A percentile compares a stretch with the other conserved stretches of the same genome.
Evolutionary conservation across 2,113 vertebrate species (phyloP).

Genomic region (Oryzias javanicus): DNA sequence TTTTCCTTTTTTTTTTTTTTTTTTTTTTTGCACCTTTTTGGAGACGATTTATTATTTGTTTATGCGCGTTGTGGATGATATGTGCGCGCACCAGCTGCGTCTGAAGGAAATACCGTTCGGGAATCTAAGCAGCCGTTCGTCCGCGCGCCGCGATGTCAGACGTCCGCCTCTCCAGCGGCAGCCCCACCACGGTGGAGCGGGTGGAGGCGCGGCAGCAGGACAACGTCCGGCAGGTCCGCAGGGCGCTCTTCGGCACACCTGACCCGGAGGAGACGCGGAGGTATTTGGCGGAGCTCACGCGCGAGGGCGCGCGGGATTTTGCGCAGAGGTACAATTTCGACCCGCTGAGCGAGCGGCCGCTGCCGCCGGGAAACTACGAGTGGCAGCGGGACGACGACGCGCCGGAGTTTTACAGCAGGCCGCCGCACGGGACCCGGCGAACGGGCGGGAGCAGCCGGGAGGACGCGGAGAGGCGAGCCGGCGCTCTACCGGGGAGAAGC

Average conservation of each 20-base stretch:
- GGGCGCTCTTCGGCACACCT: slow-evolving; percentile 87
- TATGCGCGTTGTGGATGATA: slow-evolving; percentile 49
- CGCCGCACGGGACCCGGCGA: slow-evolving; percentile 67
- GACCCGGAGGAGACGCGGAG: slow-evolving; percentile 80
- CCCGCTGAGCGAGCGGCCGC: slow-evolving; percentile 79
- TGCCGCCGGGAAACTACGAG: slow-evolving; percentile 79
- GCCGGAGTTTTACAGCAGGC: slow-evolving; percentile 87
- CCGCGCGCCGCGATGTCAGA: slow-evolving; percentile 86
- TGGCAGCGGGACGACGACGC: slow-evolving; percentile 82
- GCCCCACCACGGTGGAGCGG: slow-evolving; percentile 89
- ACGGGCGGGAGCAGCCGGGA: slow-evolving; percentile 61
- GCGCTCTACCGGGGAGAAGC: not conserved
- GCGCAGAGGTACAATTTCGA: slow-evolving; percentile 86
- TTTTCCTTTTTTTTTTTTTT: too few species aligned
- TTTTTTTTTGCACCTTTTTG: slow-evolving; percentile 19
- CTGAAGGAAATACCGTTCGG: slow-evolving; percentile 57
- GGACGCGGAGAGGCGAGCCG: slow-evolving; percentile 8
- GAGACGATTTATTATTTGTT: not conserved
- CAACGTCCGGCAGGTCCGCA: slow-evolving; percentile 82
- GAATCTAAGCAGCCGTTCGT: slow-evolving; percentile 21
- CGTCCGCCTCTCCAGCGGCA: slow-evolving; percentile 91
- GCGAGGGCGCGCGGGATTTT: slow-evolving; percentile 74
- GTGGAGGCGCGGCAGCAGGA: slow-evolving; percentile 86
- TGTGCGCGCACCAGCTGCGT: slow-evolving; percentile 44
- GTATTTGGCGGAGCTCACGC: slow-evolving; percentile 66